These are phyloP conservation scores for Carposina sasakii DNA, from an alignment of 1,140 invertebrate species.

Conservation along the genomic window DNA sequence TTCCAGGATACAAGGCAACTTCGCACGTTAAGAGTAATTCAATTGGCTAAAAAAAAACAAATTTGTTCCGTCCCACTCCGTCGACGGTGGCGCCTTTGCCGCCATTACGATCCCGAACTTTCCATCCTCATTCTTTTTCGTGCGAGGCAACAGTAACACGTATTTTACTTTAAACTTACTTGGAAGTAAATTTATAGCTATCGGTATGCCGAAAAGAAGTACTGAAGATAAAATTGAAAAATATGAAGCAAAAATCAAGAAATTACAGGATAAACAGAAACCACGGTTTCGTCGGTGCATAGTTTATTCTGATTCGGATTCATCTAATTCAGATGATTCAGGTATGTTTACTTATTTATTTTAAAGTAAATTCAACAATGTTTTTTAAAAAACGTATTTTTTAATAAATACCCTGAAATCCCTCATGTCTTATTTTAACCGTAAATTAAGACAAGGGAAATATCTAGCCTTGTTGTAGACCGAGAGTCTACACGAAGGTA, in stretches of 20 bases:
- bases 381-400: neutral
- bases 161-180: neutral
- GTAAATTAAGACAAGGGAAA: neutral
- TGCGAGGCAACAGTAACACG: neutral
- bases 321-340: neutral
- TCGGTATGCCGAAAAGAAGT: neutral
- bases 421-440: neutral
- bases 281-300: neutral
- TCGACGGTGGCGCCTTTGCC: too few relatives aligned
- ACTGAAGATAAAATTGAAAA: neutral
- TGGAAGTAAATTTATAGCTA: neutral
- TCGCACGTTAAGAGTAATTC: too few relatives aligned
- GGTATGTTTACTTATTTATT: neutral
- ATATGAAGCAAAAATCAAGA: neutral
- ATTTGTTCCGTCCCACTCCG: too few relatives aligned
- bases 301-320: neutral
- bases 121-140: conserved; percentile 2
- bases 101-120: too few relatives aligned
- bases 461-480: neutral
- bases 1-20: too few relatives aligned
- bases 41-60: too few relatives aligned
- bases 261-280: neutral
- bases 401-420: neutral
- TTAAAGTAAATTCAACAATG: neutral
- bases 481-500: neutral